Base-by-base conservation (phyloP, 2,797 vertebrate species). In the Chelon auratus region DNA sequence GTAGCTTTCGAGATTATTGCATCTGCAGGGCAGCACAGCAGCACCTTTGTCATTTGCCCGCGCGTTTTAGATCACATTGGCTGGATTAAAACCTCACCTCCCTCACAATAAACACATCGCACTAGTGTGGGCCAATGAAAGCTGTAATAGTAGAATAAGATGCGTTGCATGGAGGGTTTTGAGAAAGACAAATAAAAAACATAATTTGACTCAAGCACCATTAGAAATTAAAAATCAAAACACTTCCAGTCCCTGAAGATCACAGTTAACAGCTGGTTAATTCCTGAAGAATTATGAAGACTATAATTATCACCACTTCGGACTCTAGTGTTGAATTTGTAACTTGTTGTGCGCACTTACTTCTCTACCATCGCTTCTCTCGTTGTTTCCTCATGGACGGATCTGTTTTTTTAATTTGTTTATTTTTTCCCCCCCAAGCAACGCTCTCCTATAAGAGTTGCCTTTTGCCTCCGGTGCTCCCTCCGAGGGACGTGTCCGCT, bases 291-390 rank as follows among this genome's bases (percentile, higher is more conserved):
- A 22, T n/a, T n/a, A n/a, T n/a, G n/a, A n/a, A n/a, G n/a, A n/a
- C n/a, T n/a, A n/a, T n/a, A 3, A 22, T 59, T 1, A 51, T 3
- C 20, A 65, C 36, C 2, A 51, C 0, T 37, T 7, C 2, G 2
- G 22, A 22, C 22, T 22, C n/a, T 39, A 39, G 11, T 39, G 37
- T 24, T 70, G 33, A 8, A 58, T 75, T 61, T 26, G 39, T 26
- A 68, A 59, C 24, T 48, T 64, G 52, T 69, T 77, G 33, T 20
- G 9, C 7, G 59, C 75, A 93, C 93, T 93, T 91, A 94, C 93
- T 94, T 93, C 91, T 94, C 91, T 92, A 92, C 87, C 91, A 92
- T 91, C 83, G 89, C 89, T 67, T 77, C 85, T 71, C 79, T 81
- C 59, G 79, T 66, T 71, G 82, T 58, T 64, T 89, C 82, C 72